Conservation (phyloP, 2,797 vertebrate species). For the Oryzias sinensis region DNA sequence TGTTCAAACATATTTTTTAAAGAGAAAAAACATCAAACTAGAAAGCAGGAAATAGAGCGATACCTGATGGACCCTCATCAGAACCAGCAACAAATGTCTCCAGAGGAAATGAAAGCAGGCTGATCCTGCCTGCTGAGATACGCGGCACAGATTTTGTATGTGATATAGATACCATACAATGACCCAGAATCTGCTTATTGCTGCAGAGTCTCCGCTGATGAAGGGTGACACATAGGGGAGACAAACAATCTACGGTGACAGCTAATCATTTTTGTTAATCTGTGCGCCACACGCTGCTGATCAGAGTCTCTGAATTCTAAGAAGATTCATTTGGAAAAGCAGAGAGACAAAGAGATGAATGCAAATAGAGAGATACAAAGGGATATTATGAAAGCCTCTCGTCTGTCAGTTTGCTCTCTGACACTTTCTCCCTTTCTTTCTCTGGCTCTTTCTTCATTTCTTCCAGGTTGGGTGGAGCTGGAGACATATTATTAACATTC, state of each 20-base stretch:
- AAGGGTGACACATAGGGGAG: constrained; percentile 49
- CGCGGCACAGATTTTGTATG: constrained; percentile 40
- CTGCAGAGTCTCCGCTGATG: constrained; percentile 25
- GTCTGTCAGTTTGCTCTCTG: constrained; percentile 48
- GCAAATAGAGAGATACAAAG: constrained; percentile 65
- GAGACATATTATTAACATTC: constrained; percentile 83
- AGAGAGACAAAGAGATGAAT: constrained; percentile 65
- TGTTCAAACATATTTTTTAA: too few species aligned
- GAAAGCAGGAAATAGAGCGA: constrained; percentile 33
- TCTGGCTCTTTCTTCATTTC: constrained; percentile 37
- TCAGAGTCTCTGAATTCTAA: constrained; percentile 52
- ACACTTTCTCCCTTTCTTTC: constrained; percentile 40
- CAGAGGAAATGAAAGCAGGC: constrained; percentile 64
- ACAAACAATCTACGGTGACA: constrained; percentile 69
- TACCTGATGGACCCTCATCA: constrained; percentile 34
- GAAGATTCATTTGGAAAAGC: constrained; percentile 65
- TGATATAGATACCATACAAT: constrained; percentile 43
- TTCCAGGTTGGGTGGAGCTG: constrained; percentile 81
- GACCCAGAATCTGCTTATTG: constrained; percentile 37
- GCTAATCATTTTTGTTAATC: constrained; percentile 77
- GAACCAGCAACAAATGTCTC: constrained; percentile 29
- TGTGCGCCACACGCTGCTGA: constrained; percentile 61
- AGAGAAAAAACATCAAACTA: too few species aligned
- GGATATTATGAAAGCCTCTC: constrained; percentile 58
- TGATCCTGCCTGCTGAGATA: constrained; percentile 55